Evolutionary conservation across 1,140 invertebrate genomes (phyloP).

Genomic region (Tyrophagus putrescentiae): DNA sequence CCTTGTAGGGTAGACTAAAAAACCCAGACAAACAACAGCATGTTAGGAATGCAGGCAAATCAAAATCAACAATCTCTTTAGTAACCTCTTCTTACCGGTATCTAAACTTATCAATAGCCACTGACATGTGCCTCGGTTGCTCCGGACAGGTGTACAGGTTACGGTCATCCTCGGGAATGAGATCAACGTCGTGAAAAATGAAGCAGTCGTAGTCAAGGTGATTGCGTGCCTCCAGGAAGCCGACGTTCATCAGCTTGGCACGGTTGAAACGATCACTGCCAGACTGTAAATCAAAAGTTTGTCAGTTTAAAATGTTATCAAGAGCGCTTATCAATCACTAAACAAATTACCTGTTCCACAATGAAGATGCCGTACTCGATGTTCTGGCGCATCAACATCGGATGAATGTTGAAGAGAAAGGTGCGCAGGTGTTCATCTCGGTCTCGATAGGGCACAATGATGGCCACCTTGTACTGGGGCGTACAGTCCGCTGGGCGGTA

Average conservation of each 20-base stretch:
- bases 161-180: conserved; percentile 75
- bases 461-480: conserved; percentile 32
- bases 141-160: conserved; percentile 80
- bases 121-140: conserved; percentile 33
- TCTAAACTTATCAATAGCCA: conserved; percentile 29
- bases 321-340: neutral
- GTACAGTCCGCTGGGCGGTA: conserved; percentile 28
- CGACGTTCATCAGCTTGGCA: conserved; percentile 88
- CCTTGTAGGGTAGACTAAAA: conserved; percentile 30
- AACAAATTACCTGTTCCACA: conserved; percentile 37
- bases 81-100: conserved; percentile 28
- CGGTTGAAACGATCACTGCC: conserved; percentile 64
- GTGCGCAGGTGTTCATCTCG: conserved; percentile 38
- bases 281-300: conserved; percentile 27
- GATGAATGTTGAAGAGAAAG: conserved; percentile 40
- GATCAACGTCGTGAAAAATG: conserved; percentile 67
- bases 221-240: conserved; percentile 67
- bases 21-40: neutral
- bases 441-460: conserved; percentile 42
- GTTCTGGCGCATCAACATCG: conserved; percentile 41
- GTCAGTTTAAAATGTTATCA: neutral
- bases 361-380: conserved; percentile 44
- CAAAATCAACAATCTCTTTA: neutral
- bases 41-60: neutral
- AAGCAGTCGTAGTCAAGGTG: conserved; percentile 38